These are phyloP conservation scores for Alethe castanea DNA, from an alignment of 2,113 vertebrate genomes.

Conservation along the genomic window DNA sequence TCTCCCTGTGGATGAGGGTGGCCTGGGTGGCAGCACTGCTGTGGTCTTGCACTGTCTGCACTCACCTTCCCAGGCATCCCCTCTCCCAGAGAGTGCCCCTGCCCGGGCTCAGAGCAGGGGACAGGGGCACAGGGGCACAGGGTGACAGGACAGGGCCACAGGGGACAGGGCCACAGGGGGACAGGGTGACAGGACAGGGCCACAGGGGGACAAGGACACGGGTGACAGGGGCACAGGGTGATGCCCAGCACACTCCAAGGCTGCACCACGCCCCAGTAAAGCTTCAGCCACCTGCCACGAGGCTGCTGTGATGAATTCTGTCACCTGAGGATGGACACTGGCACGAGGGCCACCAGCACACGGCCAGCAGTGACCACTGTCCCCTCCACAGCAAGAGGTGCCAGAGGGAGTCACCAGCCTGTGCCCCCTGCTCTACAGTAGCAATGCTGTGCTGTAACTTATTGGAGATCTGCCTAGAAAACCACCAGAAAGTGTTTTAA, in stretches of 20 bases:
- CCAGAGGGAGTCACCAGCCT: background rate
- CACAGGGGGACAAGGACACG: no score
- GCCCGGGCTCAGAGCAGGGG: background rate
- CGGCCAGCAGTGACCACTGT: accelerated
- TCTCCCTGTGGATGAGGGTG: background rate
- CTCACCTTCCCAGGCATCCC: accelerated
- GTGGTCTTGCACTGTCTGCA: accelerated
- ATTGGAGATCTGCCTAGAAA: constrained; percentile 71
- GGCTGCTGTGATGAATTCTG: accelerated
- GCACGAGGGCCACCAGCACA: background rate
- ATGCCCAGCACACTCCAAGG: accelerated
- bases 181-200: no score
- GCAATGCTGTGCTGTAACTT: constrained; percentile 31
- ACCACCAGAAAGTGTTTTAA: constrained; percentile 64
- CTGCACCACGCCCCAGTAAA: accelerated
- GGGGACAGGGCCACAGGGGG: no score
- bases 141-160: no score
- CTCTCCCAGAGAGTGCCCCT: accelerated
- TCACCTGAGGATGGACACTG: background rate
- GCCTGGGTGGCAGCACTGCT: background rate
- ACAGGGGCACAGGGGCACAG: no score
- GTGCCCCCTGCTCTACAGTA: background rate
- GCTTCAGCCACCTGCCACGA: background rate
- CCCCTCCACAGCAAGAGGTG: background rate
- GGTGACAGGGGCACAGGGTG: no score